phyloP scores from a whole-genome alignment of 1,140 invertebrate species.

The Procambarus clarkii region DNA sequence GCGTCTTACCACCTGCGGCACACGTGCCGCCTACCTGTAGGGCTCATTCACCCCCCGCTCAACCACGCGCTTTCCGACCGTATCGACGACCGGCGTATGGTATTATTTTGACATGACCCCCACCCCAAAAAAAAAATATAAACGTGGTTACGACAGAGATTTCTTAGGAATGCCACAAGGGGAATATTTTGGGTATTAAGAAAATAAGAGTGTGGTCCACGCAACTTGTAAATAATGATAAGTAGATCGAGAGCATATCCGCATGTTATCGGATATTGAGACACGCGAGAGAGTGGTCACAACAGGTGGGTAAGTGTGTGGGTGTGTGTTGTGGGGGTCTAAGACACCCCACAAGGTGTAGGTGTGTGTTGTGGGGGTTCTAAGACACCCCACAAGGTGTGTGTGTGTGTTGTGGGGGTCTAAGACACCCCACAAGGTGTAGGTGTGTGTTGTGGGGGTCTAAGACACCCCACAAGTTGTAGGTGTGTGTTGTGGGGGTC shows the following conservation, averaged over 20 bases:
- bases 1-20: background rate
- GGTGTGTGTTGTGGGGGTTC: too few relatives aligned
- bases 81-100: background rate
- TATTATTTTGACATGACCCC: background rate
- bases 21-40: background rate
- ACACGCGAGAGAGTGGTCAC: conserved; percentile 20
- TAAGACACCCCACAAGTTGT: too few relatives aligned
- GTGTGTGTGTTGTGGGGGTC: too few relatives aligned
- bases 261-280: conserved; percentile 41
- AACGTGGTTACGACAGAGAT: conserved; percentile 37
- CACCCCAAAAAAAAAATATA: too few relatives aligned
- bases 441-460: too few relatives aligned
- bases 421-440: too few relatives aligned
- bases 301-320: background rate
- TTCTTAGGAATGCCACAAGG: conserved; percentile 63
- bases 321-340: background rate
- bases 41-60: background rate
- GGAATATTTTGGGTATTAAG: conserved; percentile 45
- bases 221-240: conserved; percentile 64
- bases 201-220: conserved; percentile 54
- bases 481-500: too few relatives aligned
- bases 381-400: too few relatives aligned
- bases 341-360: too few relatives aligned
- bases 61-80: background rate
- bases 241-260: conserved; percentile 51